These are phyloP conservation scores for Eufriesea mexicana DNA, from an alignment of 1,140 invertebrate genomes.

Conservation along the genomic window DNA sequence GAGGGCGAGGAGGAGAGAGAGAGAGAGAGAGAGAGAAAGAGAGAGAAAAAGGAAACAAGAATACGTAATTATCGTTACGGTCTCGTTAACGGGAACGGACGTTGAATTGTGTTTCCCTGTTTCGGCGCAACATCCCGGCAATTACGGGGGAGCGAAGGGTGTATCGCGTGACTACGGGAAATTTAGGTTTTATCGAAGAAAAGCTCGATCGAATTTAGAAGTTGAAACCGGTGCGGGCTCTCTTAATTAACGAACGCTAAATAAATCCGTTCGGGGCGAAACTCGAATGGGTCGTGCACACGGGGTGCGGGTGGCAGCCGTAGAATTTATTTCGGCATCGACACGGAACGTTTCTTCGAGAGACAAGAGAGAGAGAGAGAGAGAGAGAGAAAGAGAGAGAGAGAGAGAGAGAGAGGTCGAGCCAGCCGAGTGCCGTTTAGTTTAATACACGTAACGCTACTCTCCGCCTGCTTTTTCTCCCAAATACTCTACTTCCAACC, in stretches of 20 bases:
- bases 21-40: too few relatives aligned
- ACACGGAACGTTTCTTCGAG: constrained; percentile 56
- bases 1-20: too few relatives aligned
- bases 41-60: background rate
- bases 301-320: constrained; percentile 17
- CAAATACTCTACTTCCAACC: constrained; percentile 74
- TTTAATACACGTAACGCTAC: constrained; percentile 80
- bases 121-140: constrained; percentile 26
- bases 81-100: constrained; percentile 40
- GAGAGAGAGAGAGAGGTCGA: constrained; percentile 39
- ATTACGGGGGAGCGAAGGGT: constrained; percentile 19
- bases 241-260: constrained; percentile 52
- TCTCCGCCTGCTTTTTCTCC: constrained; percentile 77
- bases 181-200: constrained; percentile 54
- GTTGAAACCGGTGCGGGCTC: constrained; percentile 44
- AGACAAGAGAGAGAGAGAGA: constrained; percentile 49
- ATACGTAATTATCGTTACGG: constrained; percentile 18
- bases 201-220: constrained; percentile 54
- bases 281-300: constrained; percentile 9
- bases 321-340: constrained; percentile 64
- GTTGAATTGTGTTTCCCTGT: constrained; percentile 35
- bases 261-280: constrained; percentile 41
- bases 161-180: constrained; percentile 47
- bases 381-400: constrained; percentile 39
- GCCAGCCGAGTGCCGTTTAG: constrained; percentile 72